Conservation (phyloP, 2,113 vertebrate species). For the Festucalex cinctus region DNA sequence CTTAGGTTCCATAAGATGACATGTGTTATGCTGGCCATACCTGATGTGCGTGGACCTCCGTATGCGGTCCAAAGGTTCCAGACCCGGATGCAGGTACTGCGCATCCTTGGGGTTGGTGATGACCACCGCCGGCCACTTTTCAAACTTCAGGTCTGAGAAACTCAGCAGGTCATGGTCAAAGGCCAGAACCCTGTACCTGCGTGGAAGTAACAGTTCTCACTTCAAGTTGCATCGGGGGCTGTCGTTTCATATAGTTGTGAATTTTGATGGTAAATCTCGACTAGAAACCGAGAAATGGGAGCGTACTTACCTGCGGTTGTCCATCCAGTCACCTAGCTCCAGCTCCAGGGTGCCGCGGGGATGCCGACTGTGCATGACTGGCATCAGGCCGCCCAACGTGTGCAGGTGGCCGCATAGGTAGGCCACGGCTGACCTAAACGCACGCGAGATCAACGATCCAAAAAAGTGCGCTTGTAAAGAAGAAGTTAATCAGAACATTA, state of each 20-base stretch:
- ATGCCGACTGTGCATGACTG: slow-evolving; percentile 86
- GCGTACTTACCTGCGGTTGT: slow-evolving; percentile 80
- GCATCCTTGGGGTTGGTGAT: slow-evolving; percentile 95
- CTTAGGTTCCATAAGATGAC: too few species aligned
- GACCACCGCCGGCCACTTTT: slow-evolving; percentile 87
- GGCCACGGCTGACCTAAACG: slow-evolving; percentile 82
- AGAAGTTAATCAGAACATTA: too few species aligned
- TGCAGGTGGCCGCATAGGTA: slow-evolving; percentile 96
- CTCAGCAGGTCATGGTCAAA: slow-evolving; percentile 96
- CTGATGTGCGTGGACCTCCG: slow-evolving; percentile 89
- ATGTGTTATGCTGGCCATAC: slow-evolving; percentile 54
- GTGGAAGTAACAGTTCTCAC: background rate
- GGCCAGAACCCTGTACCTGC: slow-evolving; percentile 88
- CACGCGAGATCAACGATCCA: background rate
- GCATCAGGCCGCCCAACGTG: slow-evolving; percentile 89
- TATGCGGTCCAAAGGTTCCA: slow-evolving; percentile 85
- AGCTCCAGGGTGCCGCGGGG: slow-evolving; percentile 87
- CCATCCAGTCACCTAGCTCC: slow-evolving; percentile 95
- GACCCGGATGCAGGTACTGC: slow-evolving; percentile 82
- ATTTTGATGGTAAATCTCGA: background rate
- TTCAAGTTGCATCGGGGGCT: background rate
- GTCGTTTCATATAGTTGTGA: background rate
- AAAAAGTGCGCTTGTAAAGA: background rate
- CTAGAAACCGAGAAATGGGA: background rate
- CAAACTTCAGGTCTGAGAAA: slow-evolving; percentile 87